Evolutionary conservation across 2,888 invertebrate genomes (phyloP), one percentile per base, ranked within the genome.

Genomic region (Tiphia femorata): DNA sequence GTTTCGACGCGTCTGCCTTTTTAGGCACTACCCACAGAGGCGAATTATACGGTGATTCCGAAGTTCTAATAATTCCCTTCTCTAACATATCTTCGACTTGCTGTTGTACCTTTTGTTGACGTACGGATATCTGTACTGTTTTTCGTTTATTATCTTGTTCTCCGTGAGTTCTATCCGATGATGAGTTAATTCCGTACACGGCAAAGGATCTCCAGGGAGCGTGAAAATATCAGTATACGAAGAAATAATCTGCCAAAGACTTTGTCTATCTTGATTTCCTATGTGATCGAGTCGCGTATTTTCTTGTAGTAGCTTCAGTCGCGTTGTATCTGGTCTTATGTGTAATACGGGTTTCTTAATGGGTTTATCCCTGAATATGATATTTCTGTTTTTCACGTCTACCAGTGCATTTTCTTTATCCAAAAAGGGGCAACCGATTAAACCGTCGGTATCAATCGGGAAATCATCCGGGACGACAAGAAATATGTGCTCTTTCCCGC

Each of bases 21-120:
- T 55, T 49, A 1, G 40, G 44, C 3, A 49, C 38, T 7, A 55
- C 38, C 48, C 54, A 48, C 1, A 38, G 0, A 0, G 48, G 38
- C 2, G 21, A 19, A 2, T 41, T 41, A 19, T 19, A 54, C 16
- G 48, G 53, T 2, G 27, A 33, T 6, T 20, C 4, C 1, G 35
- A 33, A 1, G n/a, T 2, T 8, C n/a, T 7, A 1, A 44, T 16
- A 3, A 47, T 41, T 2, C 25, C 25, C 8, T 43, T 54, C 2
- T 42, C 12, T 7, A 37, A 29, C 37, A 57, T 47, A 8, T 48
- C 43, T 3, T 29, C 23, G 1, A 37, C 14, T 16, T 51, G 51
- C 2, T n/a, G 5, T 4, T 2, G 8, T 2, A 50, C 41, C 23
- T 49, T 49, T 20, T 35, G 12, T 19, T 42, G 37, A 3, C 48